Percentiles rank a stretch among this genome's conserved stretches.
Conservation (phyloP, 1,140 invertebrate species). For the Hycleus cichorii region DNA sequence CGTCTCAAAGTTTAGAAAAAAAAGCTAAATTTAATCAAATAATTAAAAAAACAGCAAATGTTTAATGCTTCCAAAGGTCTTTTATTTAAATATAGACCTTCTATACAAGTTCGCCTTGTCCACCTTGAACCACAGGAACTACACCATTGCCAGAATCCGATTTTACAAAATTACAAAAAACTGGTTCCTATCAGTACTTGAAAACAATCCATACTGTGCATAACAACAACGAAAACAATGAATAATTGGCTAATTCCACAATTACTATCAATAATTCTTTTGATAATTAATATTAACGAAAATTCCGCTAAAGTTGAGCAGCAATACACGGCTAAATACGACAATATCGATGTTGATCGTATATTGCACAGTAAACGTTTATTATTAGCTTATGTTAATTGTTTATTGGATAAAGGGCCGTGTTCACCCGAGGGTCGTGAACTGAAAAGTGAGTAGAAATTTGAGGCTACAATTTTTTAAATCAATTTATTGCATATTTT, state of each 20-base stretch:
- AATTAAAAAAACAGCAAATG: too few relatives aligned
- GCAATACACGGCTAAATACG: constrained; percentile 48
- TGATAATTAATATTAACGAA: too few relatives aligned
- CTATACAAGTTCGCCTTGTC: not conserved
- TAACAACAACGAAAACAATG: too few relatives aligned
- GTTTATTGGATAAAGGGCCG: constrained; percentile 46
- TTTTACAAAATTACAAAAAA: too few relatives aligned
- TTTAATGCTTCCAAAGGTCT: too few relatives aligned
- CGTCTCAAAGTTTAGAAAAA: not conserved
- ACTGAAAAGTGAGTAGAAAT: constrained; percentile 46
- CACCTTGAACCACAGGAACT: not conserved
- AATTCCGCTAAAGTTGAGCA: not conserved
- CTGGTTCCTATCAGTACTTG: too few relatives aligned
- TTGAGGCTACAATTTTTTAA: not conserved
- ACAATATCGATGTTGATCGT: constrained; percentile 46
- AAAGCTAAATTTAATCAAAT: too few relatives aligned
- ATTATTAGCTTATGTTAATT: constrained; percentile 47
- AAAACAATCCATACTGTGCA: too few relatives aligned
- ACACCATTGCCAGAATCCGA: too few relatives aligned
- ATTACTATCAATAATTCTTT: too few relatives aligned
- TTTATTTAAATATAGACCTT: too few relatives aligned
- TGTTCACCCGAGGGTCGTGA: constrained; percentile 48
- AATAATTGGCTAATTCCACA: too few relatives aligned
- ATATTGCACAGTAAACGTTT: constrained; percentile 48
- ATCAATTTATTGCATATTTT: constrained; percentile 1